Evolutionary conservation across 1,140 invertebrate species (phyloP), one percentile per base, ranked within the genome.

Genomic region (Aphaenogaster rudis): DNA sequence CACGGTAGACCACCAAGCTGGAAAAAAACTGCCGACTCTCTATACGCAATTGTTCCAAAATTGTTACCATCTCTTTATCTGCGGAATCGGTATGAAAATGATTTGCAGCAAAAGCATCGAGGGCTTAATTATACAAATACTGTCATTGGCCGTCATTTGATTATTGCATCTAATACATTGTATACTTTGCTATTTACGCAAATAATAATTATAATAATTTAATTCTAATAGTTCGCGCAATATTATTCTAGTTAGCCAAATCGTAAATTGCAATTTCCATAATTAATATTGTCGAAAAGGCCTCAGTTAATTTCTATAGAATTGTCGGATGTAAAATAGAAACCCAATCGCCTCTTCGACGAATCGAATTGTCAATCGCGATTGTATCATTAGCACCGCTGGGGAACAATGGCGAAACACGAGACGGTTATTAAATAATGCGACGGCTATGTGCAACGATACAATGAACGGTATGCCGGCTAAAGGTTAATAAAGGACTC

Each of bases 321-420:
- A 52, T 28, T 3, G 17, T 0, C 9, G 15, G 21, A 36, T 36
- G 33, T 21, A 67, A 59, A 72, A 21, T 45, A 48, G 17, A n/a
- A 72, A 42, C 1, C 13, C 17, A 15, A 72, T 72, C 17, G 54
- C 8, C 39, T 33, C 4, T 36, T 17, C 64, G 13, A 13, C 21
- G 50, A 72, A 74, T 36, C 28, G 28, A 72, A 82, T 28, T 61
- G 42, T 74, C 54, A 52, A 45, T 81, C 48, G 33, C 64, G 79
- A 81, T 57, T 74, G 5, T 57, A 21, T 61, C 63, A 39, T 50
- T 48, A 42, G 7, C 21, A 17, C n/a, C 8, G 6, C 2, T 42
- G 8, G 33, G 78, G 17, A 69, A 81, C 66, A 57, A 72, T 45
- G n/a, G 48, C n/a, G 17, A 17, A 21, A 64, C 9, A 17, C 21